Evolutionary conservation across 2,888 invertebrate genomes (phyloP).

Genomic region (Dasypolia templi): DNA sequence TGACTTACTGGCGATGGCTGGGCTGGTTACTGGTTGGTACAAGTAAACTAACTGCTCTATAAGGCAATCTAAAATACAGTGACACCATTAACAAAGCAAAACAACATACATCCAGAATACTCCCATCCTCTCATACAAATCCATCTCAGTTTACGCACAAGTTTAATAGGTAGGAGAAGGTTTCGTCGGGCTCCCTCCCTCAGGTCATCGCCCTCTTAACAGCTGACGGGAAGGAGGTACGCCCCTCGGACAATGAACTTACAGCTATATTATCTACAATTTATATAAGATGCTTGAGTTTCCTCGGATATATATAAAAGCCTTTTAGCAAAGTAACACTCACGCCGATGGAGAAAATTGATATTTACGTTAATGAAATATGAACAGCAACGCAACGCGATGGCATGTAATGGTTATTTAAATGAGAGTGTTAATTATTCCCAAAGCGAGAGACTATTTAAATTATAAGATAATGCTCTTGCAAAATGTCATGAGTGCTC

Average conservation of each 20-base stretch:
- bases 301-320: constrained; percentile 37
- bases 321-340: constrained; percentile 57
- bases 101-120: constrained; percentile 22
- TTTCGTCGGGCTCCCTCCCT: constrained; percentile 58
- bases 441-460: constrained; percentile 16
- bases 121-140: constrained; percentile 44
- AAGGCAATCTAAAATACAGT: constrained; percentile 7
- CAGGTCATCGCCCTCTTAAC: constrained; percentile 82
- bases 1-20: neutral
- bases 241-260: constrained; percentile 81
- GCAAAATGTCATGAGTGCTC: constrained; percentile 23
- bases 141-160: constrained; percentile 59
- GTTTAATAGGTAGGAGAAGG: constrained; percentile 62
- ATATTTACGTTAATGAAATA: constrained; percentile 32
- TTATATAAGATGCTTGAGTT: constrained; percentile 57
- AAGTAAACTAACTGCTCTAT: neutral
- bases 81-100: constrained; percentile 28
- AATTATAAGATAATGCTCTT: constrained; percentile 26
- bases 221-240: constrained; percentile 82
- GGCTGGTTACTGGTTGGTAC: neutral
- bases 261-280: constrained; percentile 62
- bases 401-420: constrained; percentile 43
- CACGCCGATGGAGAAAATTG: constrained; percentile 46
- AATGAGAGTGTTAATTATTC: constrained; percentile 41
- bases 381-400: constrained; percentile 6